Conservation (phyloP, 1,140 invertebrate species). For the Choristoneura fumiferana region DNA sequence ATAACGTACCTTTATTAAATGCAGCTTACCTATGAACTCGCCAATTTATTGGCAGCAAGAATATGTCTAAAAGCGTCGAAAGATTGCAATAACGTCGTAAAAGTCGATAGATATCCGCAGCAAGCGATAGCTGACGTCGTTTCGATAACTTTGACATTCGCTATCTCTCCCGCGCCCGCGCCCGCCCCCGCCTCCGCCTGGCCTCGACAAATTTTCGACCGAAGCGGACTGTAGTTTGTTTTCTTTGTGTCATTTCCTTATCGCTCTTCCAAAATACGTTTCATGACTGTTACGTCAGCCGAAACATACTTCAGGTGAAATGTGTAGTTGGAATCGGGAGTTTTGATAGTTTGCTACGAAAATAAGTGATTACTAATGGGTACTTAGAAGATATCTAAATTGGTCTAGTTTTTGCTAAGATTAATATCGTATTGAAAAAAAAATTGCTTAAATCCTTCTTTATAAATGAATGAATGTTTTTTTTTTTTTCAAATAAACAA, state of each 20-base stretch:
- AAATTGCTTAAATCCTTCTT: no score
- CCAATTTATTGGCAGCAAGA: conserved; percentile 32
- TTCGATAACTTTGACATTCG: conserved; percentile 67
- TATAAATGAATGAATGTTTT: no score
- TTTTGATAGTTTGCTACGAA: conserved; percentile 43
- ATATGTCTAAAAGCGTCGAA: conserved; percentile 35
- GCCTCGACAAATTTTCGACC: conserved; percentile 66
- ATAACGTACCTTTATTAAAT: conserved; percentile 18
- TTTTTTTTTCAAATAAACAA: no score
- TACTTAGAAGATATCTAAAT: no score
- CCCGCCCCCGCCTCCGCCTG: conserved; percentile 29
- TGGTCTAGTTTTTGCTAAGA: no score
- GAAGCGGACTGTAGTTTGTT: conserved; percentile 70
- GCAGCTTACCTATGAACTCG: conserved; percentile 16
- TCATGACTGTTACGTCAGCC: conserved; percentile 70
- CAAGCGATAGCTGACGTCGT: conserved; percentile 63
- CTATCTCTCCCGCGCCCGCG: conserved; percentile 37
- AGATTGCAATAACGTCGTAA: conserved; percentile 38
- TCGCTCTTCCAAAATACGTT: conserved; percentile 75
- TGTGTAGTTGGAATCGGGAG: conserved; percentile 36
- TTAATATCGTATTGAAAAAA: no score
- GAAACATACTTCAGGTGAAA: conserved; percentile 67
- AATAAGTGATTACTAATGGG: no score
- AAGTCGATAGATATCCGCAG: conserved; percentile 59
- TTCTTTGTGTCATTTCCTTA: conserved; percentile 77